Evolutionary conservation across 1,140 invertebrate species (phyloP), one percentile per base, ranked within the genome.

Genomic region (Laupala kohalensis): DNA sequence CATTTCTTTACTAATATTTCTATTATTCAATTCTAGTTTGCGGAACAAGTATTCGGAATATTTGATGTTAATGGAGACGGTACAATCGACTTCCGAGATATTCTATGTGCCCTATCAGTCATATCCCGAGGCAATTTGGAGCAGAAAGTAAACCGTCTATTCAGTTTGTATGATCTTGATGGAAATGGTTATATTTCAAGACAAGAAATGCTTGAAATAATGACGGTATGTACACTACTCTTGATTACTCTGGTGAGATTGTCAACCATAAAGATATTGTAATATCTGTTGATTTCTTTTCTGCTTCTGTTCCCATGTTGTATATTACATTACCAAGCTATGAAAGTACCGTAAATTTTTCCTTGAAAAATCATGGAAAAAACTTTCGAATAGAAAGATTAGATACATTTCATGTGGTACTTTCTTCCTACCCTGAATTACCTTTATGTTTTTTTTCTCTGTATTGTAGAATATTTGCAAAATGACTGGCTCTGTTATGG

Each of bases 401-500:
- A n/a, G n/a, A n/a, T n/a, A n/a, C n/a, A n/a, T n/a, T n/a, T n/a
- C n/a, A n/a, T n/a, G n/a, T n/a, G 23, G 15, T 65, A 24, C 13
- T 23, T 64, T 12, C 25, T 24, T 4, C 63, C 13, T 5, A 23
- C 19, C 4, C 15, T 5, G 6, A 6, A 13, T 6, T 24, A 64
- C 63, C n/a, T 5, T 6, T 5, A 5, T 23, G 4, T 64, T 23
- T 64, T n/a, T n/a, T n/a, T 6, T n/a, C 2, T 15, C 25, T 6
- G 3, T 69, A n/a, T 62, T 78, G 25, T 82, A 98, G 96, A 96
- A 96, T 72, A 99, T 99, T 77, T 98, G 98, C 84, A 98, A 98
- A 86, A 98, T 99, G 96, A 95, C 98, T 24, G 96, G 96, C 9
- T 95, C 94, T 2, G 95, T 98, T 13, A 98, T 98, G 95, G 97